A percentile compares a stretch with the other conserved stretches of the same genome.
Conservation (phyloP, 2,888 invertebrate genomes). For the Leistus spinibarbis region DNA sequence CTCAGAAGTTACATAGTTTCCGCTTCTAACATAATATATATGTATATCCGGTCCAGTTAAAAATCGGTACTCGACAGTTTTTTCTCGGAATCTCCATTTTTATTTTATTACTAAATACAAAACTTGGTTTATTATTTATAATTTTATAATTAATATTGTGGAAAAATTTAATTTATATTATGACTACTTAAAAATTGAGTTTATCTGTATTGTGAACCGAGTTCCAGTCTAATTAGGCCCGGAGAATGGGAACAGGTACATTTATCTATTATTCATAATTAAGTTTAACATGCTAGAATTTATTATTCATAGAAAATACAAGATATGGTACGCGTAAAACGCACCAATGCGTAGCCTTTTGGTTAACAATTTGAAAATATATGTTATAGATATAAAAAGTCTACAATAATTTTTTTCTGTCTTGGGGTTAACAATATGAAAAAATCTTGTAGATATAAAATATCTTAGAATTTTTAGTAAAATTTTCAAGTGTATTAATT, state of each 20-base stretch:
- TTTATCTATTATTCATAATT: slow-evolving; percentile 45
- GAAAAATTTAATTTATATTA: background rate
- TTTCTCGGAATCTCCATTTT: background rate
- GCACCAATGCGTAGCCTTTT: too few relatives aligned
- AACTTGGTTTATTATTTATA: too few relatives aligned
- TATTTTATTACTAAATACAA: background rate
- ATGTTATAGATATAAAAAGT: too few relatives aligned
- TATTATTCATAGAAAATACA: too few relatives aligned
- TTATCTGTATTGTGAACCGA: slow-evolving; percentile 65
- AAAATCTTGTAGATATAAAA: too few relatives aligned
- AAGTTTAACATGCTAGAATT: too few relatives aligned
- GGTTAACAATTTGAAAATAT: too few relatives aligned
- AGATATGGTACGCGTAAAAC: too few relatives aligned
- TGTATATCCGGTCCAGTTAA: background rate
- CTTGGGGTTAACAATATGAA: too few relatives aligned
- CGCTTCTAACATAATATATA: background rate
- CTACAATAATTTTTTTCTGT: too few relatives aligned
- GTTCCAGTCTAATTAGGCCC: slow-evolving; percentile 66
- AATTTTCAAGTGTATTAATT: too few relatives aligned
- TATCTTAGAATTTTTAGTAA: too few relatives aligned
- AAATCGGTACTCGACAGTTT: background rate
- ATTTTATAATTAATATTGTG: background rate
- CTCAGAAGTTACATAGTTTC: slow-evolving; percentile 23
- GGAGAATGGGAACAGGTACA: slow-evolving; percentile 78
- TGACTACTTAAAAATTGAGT: slow-evolving; percentile 51